These are phyloP conservation scores for Eristalis intricaria DNA, from an alignment of 2,888 invertebrate species.

Conservation along the genomic window DNA sequence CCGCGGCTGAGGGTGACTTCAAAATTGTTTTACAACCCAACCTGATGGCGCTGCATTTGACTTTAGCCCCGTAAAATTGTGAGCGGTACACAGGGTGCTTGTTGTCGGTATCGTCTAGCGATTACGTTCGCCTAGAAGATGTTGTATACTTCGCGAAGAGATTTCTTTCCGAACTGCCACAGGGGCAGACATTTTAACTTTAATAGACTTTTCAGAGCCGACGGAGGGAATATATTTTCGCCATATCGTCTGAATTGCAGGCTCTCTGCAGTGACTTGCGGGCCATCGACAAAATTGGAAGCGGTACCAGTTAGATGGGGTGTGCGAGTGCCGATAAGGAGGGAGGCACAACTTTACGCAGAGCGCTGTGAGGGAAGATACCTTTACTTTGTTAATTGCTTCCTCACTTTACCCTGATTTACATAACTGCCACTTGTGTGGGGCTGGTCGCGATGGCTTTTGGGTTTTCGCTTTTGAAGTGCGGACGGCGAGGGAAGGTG, in stretches of 20 bases:
- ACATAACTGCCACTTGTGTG: conserved; percentile 22
- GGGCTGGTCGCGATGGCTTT: not conserved
- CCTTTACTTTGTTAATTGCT: conserved; percentile 39
- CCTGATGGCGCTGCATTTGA: conserved; percentile 37
- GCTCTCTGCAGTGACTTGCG: not conserved
- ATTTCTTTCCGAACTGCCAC: conserved; percentile 39
- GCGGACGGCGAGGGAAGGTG: not conserved
- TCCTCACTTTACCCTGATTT: conserved; percentile 26
- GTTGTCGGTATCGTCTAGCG: conserved; percentile 21
- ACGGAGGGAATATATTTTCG: not conserved
- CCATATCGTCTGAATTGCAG: not conserved
- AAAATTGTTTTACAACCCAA: conserved; percentile 36
- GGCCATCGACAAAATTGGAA: not conserved
- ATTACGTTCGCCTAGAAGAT: not conserved
- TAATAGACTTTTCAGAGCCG: conserved; percentile 32
- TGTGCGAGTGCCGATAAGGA: conserved; percentile 17
- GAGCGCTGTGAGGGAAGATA: not conserved
- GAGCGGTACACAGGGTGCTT: conserved; percentile 16
- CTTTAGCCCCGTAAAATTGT: conserved; percentile 7
- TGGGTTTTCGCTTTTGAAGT: not conserved
- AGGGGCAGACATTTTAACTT: conserved; percentile 48
- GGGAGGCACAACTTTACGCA: conserved; percentile 10
- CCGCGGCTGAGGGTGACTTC: conserved; percentile 39
- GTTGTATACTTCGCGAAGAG: not conserved
- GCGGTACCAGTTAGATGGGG: not conserved